phyloP scores from a whole-genome alignment of 2,797 vertebrate genomes.

The Tenualosa thibaudeaui region DNA sequence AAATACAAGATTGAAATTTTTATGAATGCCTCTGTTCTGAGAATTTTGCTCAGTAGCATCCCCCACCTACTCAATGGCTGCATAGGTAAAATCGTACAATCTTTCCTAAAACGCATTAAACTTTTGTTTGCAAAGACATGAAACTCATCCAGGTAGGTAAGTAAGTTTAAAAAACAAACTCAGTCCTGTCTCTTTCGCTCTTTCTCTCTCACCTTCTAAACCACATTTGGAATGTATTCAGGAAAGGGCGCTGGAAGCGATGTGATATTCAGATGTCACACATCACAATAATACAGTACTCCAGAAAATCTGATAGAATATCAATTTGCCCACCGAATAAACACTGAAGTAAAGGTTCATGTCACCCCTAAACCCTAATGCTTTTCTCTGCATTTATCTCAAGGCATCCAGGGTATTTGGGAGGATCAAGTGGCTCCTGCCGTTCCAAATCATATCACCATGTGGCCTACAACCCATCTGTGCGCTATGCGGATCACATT shows the following conservation, averaged over 20 bases:
- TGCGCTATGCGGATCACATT: constrained; percentile 65
- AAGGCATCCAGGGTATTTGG: constrained; percentile 71
- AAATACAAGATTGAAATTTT: no score
- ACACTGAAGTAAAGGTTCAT: not conserved
- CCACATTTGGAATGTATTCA: not conserved
- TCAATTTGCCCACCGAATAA: not conserved
- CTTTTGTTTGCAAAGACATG: no score
- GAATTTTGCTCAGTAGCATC: no score
- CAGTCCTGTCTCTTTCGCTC: no score
- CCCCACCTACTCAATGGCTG: no score
- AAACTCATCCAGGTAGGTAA: no score
- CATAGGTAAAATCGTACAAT: no score
- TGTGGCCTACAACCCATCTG: constrained; percentile 62
- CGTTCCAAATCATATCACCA: constrained; percentile 76
- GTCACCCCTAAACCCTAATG: not conserved
- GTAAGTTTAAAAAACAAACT: no score
- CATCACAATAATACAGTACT: not conserved
- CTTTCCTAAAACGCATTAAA: no score
- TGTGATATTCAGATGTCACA: no score
- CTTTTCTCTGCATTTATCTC: not conserved
- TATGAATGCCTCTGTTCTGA: no score
- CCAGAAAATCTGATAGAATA: not conserved
- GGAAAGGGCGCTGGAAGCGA: not conserved
- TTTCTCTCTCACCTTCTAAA: no score
- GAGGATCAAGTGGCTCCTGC: constrained; percentile 69